Percentiles rank a stretch among this genome's conserved stretches.
phyloP scores from a whole-genome alignment of 2,888 invertebrate genomes.

The Hirtodrosophila trivittata region DNA sequence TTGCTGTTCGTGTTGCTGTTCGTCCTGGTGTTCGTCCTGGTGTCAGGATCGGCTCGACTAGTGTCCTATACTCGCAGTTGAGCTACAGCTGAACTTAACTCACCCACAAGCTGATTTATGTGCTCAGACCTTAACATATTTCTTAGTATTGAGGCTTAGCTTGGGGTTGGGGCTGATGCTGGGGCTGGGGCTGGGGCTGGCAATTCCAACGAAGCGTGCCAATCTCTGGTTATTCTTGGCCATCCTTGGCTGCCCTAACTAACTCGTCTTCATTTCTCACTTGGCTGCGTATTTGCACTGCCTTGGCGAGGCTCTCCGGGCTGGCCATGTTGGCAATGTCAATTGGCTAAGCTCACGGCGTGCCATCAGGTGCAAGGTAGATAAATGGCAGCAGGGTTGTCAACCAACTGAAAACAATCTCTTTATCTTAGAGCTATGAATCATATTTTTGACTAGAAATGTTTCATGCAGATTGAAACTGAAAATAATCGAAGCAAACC shows the following conservation, averaged over 20 bases:
- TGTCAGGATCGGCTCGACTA: neutral
- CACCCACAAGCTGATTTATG: slow-evolving; percentile 66
- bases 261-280: slow-evolving; percentile 81
- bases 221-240: slow-evolving; percentile 55
- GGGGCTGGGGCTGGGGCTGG: neutral
- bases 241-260: slow-evolving; percentile 57
- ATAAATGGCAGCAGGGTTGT: slow-evolving; percentile 58
- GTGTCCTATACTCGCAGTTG: neutral
- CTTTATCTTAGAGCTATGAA: too few species aligned
- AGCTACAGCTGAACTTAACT: slow-evolving; percentile 27
- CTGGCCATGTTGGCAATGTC: slow-evolving; percentile 64
- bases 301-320: slow-evolving; percentile 25
- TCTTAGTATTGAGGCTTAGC: slow-evolving; percentile 41
- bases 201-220: slow-evolving; percentile 63
- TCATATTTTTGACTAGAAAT: too few species aligned
- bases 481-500: too few species aligned
- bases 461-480: too few species aligned
- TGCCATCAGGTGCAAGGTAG: slow-evolving; percentile 47
- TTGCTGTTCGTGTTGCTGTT: slow-evolving; percentile 34
- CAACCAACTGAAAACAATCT: slow-evolving; percentile 14
- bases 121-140: slow-evolving; percentile 27
- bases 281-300: slow-evolving; percentile 72
- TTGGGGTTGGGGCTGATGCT: slow-evolving; percentile 32
- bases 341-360: slow-evolving; percentile 52
- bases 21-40: slow-evolving; percentile 1